Evolutionary conservation across 2,888 invertebrate genomes (phyloP).

Genomic region (Clivina fossor): DNA sequence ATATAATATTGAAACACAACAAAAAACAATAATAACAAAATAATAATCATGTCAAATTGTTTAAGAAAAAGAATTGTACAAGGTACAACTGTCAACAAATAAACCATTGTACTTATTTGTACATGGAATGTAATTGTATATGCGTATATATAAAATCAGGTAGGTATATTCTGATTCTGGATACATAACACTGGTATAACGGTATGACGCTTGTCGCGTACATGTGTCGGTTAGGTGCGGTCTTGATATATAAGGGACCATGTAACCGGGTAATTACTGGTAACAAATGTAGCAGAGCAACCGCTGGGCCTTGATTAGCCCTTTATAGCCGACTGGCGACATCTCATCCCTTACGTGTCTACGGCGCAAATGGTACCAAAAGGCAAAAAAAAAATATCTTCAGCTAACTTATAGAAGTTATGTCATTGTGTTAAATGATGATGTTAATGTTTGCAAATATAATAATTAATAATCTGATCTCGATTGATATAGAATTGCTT

Average conservation of each 20-base stretch:
- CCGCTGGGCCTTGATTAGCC: conserved; percentile 12
- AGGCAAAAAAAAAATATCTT: not conserved
- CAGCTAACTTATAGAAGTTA: not conserved
- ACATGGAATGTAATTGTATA: not conserved
- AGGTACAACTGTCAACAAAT: not conserved
- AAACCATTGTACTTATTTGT: not conserved
- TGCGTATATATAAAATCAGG: not conserved
- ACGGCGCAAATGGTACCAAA: not conserved
- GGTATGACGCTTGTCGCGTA: too few relatives aligned
- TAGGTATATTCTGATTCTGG: not conserved
- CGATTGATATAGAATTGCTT: not conserved
- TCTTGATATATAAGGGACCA: conserved; percentile 14
- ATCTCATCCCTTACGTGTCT: not conserved
- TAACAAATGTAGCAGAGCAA: conserved; percentile 13
- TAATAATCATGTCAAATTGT: not conserved
- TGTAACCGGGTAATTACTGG: conserved; percentile 9
- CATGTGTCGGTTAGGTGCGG: conserved; percentile 6
- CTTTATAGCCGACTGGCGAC: not conserved
- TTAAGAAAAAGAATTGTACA: not conserved
- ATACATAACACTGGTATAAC: not conserved
- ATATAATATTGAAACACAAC: too few relatives aligned
- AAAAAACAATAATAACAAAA: too few relatives aligned
- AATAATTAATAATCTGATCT: not conserved
- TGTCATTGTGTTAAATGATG: not conserved
- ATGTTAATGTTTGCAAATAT: not conserved